phyloP scores from a whole-genome alignment of 2,113 vertebrate species.

The Aphyosemion australe region DNA sequence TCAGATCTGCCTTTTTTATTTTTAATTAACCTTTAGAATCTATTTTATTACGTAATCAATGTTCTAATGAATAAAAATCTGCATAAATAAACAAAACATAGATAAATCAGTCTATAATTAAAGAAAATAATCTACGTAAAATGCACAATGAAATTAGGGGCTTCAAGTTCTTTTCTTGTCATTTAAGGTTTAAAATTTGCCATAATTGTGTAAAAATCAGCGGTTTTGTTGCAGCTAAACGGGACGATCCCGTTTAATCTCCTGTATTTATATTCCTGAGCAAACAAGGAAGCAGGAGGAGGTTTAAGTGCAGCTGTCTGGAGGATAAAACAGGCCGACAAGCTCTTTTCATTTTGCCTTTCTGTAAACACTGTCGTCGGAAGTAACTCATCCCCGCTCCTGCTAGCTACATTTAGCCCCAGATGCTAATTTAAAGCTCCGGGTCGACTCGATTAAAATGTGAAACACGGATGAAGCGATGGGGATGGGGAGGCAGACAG shows the following conservation, averaged over 20 bases:
- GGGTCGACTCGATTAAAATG: not conserved
- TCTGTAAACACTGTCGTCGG: slow-evolving; percentile 44
- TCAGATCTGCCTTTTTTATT: too few relatives aligned
- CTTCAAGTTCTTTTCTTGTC: not conserved
- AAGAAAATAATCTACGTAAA: too few relatives aligned
- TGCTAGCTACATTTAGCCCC: too few relatives aligned
- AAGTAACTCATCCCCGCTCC: slow-evolving; percentile 28
- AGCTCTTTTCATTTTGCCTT: not conserved
- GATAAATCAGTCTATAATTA: too few relatives aligned
- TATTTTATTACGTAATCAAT: too few relatives aligned
- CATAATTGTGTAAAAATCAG: not conserved
- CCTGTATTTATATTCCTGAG: too few relatives aligned
- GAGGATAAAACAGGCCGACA: slow-evolving; percentile 38
- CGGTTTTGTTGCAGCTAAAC: too few relatives aligned
- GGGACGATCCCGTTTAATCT: too few relatives aligned
- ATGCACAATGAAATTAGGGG: too few relatives aligned
- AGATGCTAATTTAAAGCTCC: not conserved
- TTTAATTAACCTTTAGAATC: too few relatives aligned
- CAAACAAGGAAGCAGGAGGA: too few relatives aligned
- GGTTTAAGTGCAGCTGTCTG: too few relatives aligned
- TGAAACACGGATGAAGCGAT: not conserved
- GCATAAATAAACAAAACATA: not conserved
- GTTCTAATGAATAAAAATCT: not conserved
- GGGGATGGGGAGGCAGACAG: slow-evolving; percentile 46
- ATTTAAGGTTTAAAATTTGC: slow-evolving; percentile 12